Evolutionary conservation across 2,797 vertebrate genomes (phyloP).

Genomic region (Pipistrellus kuhlii): DNA sequence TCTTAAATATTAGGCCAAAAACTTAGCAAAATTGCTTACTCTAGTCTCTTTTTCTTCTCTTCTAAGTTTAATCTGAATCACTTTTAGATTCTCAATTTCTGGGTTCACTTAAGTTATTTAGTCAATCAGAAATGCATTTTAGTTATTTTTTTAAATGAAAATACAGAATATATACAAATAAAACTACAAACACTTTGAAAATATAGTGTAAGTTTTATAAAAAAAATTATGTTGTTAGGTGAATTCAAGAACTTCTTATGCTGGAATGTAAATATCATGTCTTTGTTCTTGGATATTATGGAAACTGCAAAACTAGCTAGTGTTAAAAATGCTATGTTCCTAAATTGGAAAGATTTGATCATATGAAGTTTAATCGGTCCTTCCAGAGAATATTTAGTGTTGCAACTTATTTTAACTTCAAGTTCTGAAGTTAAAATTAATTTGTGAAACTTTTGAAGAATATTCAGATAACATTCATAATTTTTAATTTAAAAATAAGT

Average conservation of each 20-base stretch:
- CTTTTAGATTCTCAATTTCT: conserved; percentile 6
- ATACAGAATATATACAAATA: neutral
- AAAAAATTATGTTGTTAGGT: conserved; percentile 20
- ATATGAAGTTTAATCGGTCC: conserved; percentile 42
- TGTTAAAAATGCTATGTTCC: conserved; percentile 59
- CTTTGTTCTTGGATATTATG: conserved; percentile 13
- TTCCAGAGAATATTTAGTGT: conserved; percentile 52
- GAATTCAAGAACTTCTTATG: neutral
- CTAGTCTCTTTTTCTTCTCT: neutral
- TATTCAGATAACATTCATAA: conserved; percentile 33
- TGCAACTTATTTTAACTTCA: conserved; percentile 29
- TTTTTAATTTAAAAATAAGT: conserved; percentile 63
- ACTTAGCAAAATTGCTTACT: neutral
- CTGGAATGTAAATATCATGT: conserved; percentile 25
- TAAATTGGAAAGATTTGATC: conserved; percentile 53
- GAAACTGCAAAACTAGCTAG: conserved; percentile 4
- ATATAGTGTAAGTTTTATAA: conserved; percentile 22
- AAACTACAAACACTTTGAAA: conserved; percentile 12
- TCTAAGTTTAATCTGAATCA: neutral
- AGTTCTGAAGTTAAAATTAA: conserved; percentile 57
- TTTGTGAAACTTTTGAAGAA: conserved; percentile 25
- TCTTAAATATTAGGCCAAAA: neutral
- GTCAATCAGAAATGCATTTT: neutral
- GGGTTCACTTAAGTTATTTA: neutral
- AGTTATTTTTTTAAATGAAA: conserved; percentile 16